These are phyloP conservation scores for Notiomystis cincta DNA, from an alignment of 2,113 vertebrate genomes.

Conservation along the genomic window DNA sequence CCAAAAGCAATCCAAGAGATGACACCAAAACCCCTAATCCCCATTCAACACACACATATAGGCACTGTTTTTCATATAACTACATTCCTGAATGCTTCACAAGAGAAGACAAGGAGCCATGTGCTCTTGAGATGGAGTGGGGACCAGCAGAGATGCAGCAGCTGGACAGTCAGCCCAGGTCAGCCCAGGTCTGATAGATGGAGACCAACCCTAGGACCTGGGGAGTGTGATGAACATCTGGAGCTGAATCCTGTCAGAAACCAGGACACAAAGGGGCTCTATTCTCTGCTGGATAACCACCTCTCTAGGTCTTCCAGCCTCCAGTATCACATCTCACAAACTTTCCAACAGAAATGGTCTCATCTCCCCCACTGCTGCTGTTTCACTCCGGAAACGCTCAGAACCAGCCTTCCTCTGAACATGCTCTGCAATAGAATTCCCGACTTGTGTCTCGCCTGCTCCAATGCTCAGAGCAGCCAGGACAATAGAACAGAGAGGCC, in stretches of 20 bases:
- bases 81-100: background rate
- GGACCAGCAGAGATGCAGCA: background rate
- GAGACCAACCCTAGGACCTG: background rate
- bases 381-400: background rate
- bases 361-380: background rate
- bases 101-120: background rate
- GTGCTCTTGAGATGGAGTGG: background rate
- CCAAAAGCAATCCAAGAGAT: background rate
- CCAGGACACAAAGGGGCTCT: background rate
- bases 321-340: background rate
- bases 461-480: conserved; percentile 56
- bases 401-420: background rate
- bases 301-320: background rate
- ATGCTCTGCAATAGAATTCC: conserved; percentile 57
- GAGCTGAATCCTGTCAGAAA: background rate
- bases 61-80: background rate
- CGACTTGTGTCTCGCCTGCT: conserved; percentile 64
- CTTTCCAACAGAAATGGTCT: background rate
- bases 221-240: background rate
- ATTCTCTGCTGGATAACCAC: background rate
- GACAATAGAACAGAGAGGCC: conserved; percentile 84
- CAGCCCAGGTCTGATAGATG: background rate
- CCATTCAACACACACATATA: background rate
- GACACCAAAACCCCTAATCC: background rate
- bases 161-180: fast-evolving